Conservation (phyloP, 2,797 vertebrate species). For the Sandelia bainsii region DNA sequence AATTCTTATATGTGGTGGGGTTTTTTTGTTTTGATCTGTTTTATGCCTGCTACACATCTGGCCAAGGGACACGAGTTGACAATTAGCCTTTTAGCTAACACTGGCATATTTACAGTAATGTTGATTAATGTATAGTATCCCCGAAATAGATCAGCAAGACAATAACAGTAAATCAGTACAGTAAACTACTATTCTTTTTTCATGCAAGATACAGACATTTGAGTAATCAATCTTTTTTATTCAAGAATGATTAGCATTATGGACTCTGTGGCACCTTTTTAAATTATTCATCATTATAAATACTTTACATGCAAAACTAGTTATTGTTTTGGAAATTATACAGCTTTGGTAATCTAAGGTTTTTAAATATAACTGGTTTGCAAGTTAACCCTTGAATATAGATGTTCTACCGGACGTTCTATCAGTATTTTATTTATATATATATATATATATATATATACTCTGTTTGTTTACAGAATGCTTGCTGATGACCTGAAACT, state of each 20-base stretch:
- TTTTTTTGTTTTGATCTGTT: neutral
- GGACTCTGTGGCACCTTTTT: neutral
- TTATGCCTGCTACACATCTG: too few species aligned
- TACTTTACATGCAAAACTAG: neutral
- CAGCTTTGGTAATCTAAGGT: neutral
- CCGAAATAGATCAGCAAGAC: neutral
- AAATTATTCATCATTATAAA: neutral
- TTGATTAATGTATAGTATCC: too few species aligned
- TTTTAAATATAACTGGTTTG: neutral
- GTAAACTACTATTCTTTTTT: neutral
- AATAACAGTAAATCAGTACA: neutral
- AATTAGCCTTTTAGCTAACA: too few species aligned
- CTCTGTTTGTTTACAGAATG: slow-evolving; percentile 89
- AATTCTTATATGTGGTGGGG: neutral
- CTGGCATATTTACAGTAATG: too few species aligned
- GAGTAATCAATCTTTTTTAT: neutral
- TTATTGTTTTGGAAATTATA: neutral
- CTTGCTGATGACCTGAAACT: slow-evolving; percentile 97
- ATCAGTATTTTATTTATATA: too few species aligned
- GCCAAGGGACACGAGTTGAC: too few species aligned
- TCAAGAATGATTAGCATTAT: too few species aligned
- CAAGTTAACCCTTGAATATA: neutral
- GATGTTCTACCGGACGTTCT: neutral
- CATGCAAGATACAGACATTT: neutral
- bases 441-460: too few species aligned